A percentile compares a stretch with the other conserved stretches of the same genome.
These are phyloP conservation scores for Athrips mouffetella DNA, from an alignment of 2,888 invertebrate genomes.

Conservation along the genomic window DNA sequence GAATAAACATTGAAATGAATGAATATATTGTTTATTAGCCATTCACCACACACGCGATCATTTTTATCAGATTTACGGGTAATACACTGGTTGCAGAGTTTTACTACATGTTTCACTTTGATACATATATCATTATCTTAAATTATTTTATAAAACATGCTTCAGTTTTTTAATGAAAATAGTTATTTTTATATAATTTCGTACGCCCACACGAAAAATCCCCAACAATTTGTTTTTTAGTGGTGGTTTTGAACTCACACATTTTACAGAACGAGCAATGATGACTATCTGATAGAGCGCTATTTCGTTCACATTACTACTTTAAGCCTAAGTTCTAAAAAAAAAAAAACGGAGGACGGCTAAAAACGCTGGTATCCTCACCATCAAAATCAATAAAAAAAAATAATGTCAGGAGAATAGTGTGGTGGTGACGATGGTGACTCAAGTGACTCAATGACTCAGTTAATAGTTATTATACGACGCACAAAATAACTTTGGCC, in stretches of 20 bases:
- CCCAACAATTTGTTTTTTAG: constrained; percentile 8
- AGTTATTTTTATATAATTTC: constrained; percentile 23
- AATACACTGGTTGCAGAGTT: neutral
- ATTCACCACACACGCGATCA: constrained; percentile 6
- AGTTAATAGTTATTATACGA: no score
- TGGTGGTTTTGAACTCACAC: neutral
- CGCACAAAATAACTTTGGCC: no score
- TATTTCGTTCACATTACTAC: neutral
- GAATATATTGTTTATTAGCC: constrained; percentile 9
- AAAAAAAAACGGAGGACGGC: neutral
- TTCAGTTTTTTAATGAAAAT: neutral
- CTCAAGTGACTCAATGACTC: no score
- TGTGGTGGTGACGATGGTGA: neutral
- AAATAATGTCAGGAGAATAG: neutral
- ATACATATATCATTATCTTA: neutral
- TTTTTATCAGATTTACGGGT: neutral
- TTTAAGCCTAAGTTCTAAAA: neutral
- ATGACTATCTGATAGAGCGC: neutral
- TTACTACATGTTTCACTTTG: no score
- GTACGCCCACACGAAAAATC: constrained; percentile 33
- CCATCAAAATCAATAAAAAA: neutral
- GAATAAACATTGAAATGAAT: constrained; percentile 12
- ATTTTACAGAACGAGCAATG: neutral
- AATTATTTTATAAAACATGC: neutral
- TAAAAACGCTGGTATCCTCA: neutral